Percentiles rank a stretch among this genome's conserved stretches.
Evolutionary conservation across 35 echinoderm and acorn worm species (phyloP).

Genomic region (Heliocidaris tuberculata): DNA sequence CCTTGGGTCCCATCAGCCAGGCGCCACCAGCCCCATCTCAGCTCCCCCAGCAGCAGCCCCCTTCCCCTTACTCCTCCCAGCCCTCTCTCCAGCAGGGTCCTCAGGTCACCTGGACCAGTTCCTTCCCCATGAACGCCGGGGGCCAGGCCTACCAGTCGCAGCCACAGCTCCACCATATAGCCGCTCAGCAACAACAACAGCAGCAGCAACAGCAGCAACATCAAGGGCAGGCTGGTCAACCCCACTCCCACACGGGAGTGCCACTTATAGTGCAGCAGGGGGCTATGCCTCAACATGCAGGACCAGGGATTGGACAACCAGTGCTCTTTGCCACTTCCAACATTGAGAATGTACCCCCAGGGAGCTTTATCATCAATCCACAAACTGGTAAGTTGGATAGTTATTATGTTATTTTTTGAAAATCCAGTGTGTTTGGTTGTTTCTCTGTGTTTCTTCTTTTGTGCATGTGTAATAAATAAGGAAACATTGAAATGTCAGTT

Average conservation of each 20-base stretch:
- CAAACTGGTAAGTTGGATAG: slow-evolving; percentile 60
- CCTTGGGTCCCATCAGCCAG: slow-evolving; percentile 56
- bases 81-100: slow-evolving; percentile 61
- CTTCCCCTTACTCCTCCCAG: slow-evolving; percentile 50
- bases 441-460: neutral
- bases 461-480: neutral
- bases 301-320: slow-evolving; percentile 52
- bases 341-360: slow-evolving; percentile 89
- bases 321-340: slow-evolving; percentile 88
- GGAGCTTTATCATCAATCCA: slow-evolving; percentile 87
- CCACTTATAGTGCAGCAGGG: slow-evolving; percentile 55
- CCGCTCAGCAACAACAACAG: slow-evolving; percentile 48
- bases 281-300: slow-evolving; percentile 22
- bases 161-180: slow-evolving; percentile 26
- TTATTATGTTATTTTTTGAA: too few species aligned
- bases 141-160: slow-evolving; percentile 13
- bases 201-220: slow-evolving; percentile 54
- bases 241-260: slow-evolving; percentile 37
- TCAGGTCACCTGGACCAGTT: slow-evolving; percentile 60
- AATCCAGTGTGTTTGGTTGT: neutral
- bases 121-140: slow-evolving; percentile 24
- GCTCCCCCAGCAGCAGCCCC: slow-evolving; percentile 43
- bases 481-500: too few species aligned
- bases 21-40: slow-evolving; percentile 32
- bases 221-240: slow-evolving; percentile 36